Base-by-base conservation (phyloP, 2,797 vertebrate genomes). In the Babyrousa celebensis region DNA sequence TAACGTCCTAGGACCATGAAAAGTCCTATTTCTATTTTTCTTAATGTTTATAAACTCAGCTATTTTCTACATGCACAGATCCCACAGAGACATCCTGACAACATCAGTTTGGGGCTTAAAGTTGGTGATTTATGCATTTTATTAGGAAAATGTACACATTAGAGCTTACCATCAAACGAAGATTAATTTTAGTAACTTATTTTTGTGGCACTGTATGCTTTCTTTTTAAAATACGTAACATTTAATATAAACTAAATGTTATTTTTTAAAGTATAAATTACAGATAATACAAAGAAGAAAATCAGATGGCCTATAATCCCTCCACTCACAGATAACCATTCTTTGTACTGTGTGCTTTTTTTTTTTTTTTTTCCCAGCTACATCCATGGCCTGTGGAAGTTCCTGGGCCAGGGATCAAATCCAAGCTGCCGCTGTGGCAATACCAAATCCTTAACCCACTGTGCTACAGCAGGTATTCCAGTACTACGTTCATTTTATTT, bases 151-250 rank as follows among this genome's bases (percentile, higher is more conserved):
- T 29, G n/a, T 43, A 36, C 25, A 77, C 83, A 78, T 82, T 70
- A 74, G 29, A 21, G 32, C 36, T 79, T 95, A 56, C 85, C 8
- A 40, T 52, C n/a, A 62, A 82, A 82, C 84, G 58, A 84, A 92
- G 20, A 36, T 23, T 32, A 54, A n/a, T 43, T 83, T 78, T 72
- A 75, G 36, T 77, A 63, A 25, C 14, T 58, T 78, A 16, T 32
- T 25, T 95, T 60, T 25, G 16, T 7, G 70, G 15, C 21, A 90
- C 36, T 15, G 12, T 74, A 58, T 70, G 17, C 17, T 62, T 65
- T 67, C 74, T 71, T 96, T 91, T 68, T 17, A 90, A 93, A 78
- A 25, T 21, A 32, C 1, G 48, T 36, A 65, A 40, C 4, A 77
- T 82, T 75, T 85, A 23, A 67, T 74, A 52, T 23, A 79, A 84